Evolutionary conservation across 2,888 invertebrate genomes (phyloP).

Genomic region (Rhogogaster chlorosoma): DNA sequence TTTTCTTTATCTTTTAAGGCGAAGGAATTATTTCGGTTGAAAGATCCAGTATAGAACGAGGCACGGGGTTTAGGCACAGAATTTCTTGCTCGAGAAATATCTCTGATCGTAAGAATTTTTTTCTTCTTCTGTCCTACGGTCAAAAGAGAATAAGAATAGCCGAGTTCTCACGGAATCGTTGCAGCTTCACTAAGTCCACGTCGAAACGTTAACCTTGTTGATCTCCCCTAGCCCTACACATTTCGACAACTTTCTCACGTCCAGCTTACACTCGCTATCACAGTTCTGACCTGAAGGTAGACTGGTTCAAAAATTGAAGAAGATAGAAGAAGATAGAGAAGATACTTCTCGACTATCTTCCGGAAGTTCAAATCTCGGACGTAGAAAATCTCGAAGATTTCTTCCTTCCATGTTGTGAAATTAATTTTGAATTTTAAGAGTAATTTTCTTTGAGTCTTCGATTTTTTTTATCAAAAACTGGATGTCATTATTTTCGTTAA

Average conservation of each 20-base stretch:
- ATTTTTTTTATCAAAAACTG: too few species aligned
- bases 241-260: slow-evolving; percentile 49
- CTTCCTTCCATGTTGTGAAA: not conserved
- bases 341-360: too few species aligned
- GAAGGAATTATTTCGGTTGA: not conserved
- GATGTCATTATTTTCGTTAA: not conserved
- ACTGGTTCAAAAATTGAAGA: slow-evolving; percentile 2
- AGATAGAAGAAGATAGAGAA: too few species aligned
- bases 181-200: slow-evolving; percentile 20
- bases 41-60: not conserved
- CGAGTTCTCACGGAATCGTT: slow-evolving; percentile 41
- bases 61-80: not conserved
- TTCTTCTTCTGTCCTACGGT: not conserved
- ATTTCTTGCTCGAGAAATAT: not conserved
- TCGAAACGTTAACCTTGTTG: slow-evolving; percentile 42
- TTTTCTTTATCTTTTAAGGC: not conserved
- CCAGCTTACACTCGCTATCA: slow-evolving; percentile 19
- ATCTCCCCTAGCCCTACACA: slow-evolving; percentile 28
- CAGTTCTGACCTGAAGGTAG: not conserved
- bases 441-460: too few species aligned
- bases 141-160: not conserved
- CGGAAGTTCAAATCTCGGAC: not conserved
- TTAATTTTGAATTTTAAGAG: too few species aligned
- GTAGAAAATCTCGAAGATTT: too few species aligned
- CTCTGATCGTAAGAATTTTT: not conserved